phyloP scores from a whole-genome alignment of 2,888 invertebrate species.

The Leptopilina myrica region DNA sequence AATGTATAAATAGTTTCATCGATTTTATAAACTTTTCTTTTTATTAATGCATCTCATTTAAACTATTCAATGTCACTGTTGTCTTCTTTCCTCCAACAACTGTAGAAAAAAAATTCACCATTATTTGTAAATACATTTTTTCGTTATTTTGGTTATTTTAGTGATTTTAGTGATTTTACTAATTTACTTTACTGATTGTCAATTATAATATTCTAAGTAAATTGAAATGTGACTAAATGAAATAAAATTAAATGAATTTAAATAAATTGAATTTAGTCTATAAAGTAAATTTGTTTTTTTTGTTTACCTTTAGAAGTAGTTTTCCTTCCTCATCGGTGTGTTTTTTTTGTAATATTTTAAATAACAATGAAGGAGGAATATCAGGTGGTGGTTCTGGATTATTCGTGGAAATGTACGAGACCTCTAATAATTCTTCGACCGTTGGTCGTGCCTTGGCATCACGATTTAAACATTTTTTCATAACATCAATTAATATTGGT shows the following conservation, averaged over 20 bases:
- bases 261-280: too few relatives aligned
- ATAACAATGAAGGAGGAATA: conserved; percentile 64
- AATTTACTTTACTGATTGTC: too few relatives aligned
- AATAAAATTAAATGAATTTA: too few relatives aligned
- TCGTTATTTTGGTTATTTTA: background rate
- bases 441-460: conserved; percentile 86
- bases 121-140: background rate
- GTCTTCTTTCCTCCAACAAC: conserved; percentile 19
- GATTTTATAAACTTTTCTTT: background rate
- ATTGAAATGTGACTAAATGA: background rate
- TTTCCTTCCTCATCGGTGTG: conserved; percentile 71
- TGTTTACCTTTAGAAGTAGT: conserved; percentile 66
- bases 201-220: too few relatives aligned
- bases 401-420: conserved; percentile 73
- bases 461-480: conserved; percentile 85
- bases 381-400: conserved; percentile 44
- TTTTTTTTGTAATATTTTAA: conserved; percentile 66
- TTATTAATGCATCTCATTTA: background rate
- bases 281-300: background rate
- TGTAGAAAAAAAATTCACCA: background rate
- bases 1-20: background rate
- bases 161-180: too few relatives aligned
- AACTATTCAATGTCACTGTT: background rate
- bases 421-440: conserved; percentile 84
- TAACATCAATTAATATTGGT: conserved; percentile 80